Conservation (phyloP, 2,797 vertebrate species). For the Arrhamphus sclerolepis region DNA sequence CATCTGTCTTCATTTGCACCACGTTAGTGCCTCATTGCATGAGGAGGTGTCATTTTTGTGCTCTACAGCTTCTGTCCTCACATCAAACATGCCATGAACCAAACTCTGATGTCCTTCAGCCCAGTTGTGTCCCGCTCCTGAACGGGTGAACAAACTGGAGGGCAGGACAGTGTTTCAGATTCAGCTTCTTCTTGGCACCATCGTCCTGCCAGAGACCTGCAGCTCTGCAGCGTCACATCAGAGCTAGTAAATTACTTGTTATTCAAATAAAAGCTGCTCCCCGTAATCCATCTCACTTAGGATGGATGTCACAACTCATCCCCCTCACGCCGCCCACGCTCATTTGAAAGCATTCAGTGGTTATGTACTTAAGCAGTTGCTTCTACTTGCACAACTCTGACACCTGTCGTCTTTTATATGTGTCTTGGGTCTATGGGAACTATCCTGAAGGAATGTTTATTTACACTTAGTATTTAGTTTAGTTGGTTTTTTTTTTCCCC, state of each 20-base stretch:
- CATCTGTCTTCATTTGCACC: background rate
- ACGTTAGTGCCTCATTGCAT: background rate
- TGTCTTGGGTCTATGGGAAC: slow-evolving; percentile 12
- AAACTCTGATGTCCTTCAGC: background rate
- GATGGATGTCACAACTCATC: slow-evolving; percentile 55
- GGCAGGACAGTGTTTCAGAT: slow-evolving; percentile 14
- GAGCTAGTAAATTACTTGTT: slow-evolving; percentile 48
- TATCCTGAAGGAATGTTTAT: slow-evolving; percentile 15
- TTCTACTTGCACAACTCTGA: slow-evolving; percentile 25
- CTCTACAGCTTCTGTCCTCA: too few relatives aligned
- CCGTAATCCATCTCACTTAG: slow-evolving; percentile 72
- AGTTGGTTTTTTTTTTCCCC: slow-evolving; percentile 15
- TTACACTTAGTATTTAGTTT: background rate
- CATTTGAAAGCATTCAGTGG: slow-evolving; percentile 41
- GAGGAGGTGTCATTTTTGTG: too few relatives aligned
- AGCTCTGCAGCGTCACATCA: slow-evolving; percentile 31
- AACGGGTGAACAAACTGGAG: slow-evolving; percentile 1
- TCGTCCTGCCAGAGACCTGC: slow-evolving; percentile 19
- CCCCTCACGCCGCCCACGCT: slow-evolving; percentile 34
- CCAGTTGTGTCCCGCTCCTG: background rate
- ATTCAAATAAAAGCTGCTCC: slow-evolving; percentile 57
- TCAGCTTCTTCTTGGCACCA: slow-evolving; percentile 22
- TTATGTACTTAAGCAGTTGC: slow-evolving; percentile 29
- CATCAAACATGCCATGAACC: too few relatives aligned
- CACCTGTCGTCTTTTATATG: slow-evolving; percentile 31